Evolutionary conservation across 2,888 invertebrate species (phyloP), one percentile per base, ranked within the genome.

Genomic region (Machimus atricapillus): DNA sequence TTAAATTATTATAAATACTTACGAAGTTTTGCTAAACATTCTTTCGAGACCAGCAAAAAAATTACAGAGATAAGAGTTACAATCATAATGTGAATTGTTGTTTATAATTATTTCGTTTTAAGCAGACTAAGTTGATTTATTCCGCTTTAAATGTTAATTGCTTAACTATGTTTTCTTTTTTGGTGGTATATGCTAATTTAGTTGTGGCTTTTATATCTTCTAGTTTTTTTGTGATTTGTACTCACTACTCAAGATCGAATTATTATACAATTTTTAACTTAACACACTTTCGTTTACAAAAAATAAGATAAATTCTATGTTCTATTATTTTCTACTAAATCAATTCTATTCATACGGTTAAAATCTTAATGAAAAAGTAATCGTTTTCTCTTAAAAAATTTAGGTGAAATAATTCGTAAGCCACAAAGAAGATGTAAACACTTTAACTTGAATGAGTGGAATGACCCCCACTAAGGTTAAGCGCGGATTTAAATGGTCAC

Each of bases 21-120:
- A 82, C 82, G 82, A 58, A 82, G 58, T 58, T 82, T 82, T 7
- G 58, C 82, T 8, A 66, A 23, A 66, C 79, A 66, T 19, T 37
- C 37, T 58, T 9, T 19, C 14, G 37, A 46, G 1, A 58, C 1
- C 58, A 58, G 23, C 23, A 58, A n/a, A 2, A 79, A 79, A 27
- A 79, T 31, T 16, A 5, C 6, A 19, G 78, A 78, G 89, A 66
- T 66, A 66, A 66, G 8, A 1, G 27, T 66, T 12, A 19, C 27
- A 66, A 66, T 27, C 66, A 66, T 56, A 56, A 19, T 66, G 66
- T 58, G 3, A 3, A 6, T n/a, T 23, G 2, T 58, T 58, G 7
- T 9, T 66, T 66, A 1, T 27, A 66, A 66, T n/a, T 66, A 23
- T 16, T 52, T 19, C 23, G 23, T 27, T 66, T 23, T 66, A 9